Base-by-base conservation (phyloP, 2,888 invertebrate genomes). In the Autographa gamma region DNA sequence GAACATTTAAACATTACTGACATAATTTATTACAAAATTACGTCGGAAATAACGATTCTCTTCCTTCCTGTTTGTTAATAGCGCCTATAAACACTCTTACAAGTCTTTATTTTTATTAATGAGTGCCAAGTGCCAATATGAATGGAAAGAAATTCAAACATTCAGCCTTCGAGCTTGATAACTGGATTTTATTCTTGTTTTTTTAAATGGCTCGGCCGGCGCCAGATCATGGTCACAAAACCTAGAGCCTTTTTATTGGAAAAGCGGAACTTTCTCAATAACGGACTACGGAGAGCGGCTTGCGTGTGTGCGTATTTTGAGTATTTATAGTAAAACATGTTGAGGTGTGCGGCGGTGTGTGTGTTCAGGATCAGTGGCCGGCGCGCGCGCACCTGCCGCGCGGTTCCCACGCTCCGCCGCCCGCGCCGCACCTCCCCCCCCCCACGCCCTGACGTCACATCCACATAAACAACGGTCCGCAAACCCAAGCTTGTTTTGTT, bases 291-390 rank as follows among this genome's bases (percentile, higher is more conserved):
- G 85, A 86, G 83, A 85, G 74, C 71, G 73, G 74, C 81, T 67
- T 80, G 62, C 64, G 78, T 79, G 86, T 87, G 86, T 83, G 85
- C 78, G 84, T 73, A 74, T 81, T 79, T 84, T 80, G 75, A 78
- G 78, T 82, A 75, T 83, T 81, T 80, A 84, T 85, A 80, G 77
- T 80, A 75, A 76, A 85, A 76, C 85, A 83, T 83, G 82, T 83
- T 81, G 76, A 66, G 76, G 74, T 77, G 82, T 86, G 85, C 74
- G 82, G 74, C 82, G 81, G 91, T 92, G 92, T 89, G 91, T 82
- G 92, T 87, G 93, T 92, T 91, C 93, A 95, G 95, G 95, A 95
- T 94, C 95, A 95, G 94, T 95, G 95, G 93, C 95, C 95, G 92
- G 92, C 92, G 91, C 91, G 90, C 91, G 95, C 94, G 94, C 95